Base-by-base conservation (phyloP, 2,888 invertebrate genomes). In the Drosophila kanekoi region DNA sequence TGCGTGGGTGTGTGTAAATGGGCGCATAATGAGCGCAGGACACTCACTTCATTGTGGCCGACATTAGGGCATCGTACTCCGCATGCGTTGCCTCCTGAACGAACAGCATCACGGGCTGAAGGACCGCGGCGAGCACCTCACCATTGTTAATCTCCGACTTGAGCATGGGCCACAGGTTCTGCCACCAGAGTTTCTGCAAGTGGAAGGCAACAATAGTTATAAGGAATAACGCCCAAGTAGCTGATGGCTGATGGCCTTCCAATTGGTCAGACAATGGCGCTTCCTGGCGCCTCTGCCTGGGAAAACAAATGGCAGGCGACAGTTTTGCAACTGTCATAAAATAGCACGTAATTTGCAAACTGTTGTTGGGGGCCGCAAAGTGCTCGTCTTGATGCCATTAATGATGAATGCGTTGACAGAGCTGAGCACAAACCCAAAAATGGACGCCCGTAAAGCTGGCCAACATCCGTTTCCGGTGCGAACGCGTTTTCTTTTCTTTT, bases 171-270 rank as follows among this genome's bases (percentile, higher is more conserved):
- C 98, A 98, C 51, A 98, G 96, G 92, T 97, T 97, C 92, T 97
- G 97, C 94, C 97, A 98, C 94, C 98, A 96, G 54, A 98, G 93
- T 96, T 98, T 98, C 98, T 99, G 94, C 54, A 81, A 76, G 38
- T 11, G 41, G 14, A 9, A 16, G 14, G 40, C 8, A 20, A 54
- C 48, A 49, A 63, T 23, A 23, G 20, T 32, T 11, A 32, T 11
- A 20, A 2, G 10, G 3, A n/a, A 23, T 14, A 20, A 10, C 52
- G 41, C 0, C 41, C 18, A 44, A 23, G 43, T 44, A 23, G 54
- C 44, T 43, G 44, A 43, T 44, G 54, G 54, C 44, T 43, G 44
- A 43, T 44, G 54, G 37, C 16, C 16, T n/a, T 32, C 28, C 57
- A 18, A 57, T 57, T 32, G 37, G 13, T 44, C 41, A 20, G n/a